Evolutionary conservation across 2,888 invertebrate species (phyloP), one percentile per base, ranked within the genome.

Genomic region (Branchipolynoe longqiensis): DNA sequence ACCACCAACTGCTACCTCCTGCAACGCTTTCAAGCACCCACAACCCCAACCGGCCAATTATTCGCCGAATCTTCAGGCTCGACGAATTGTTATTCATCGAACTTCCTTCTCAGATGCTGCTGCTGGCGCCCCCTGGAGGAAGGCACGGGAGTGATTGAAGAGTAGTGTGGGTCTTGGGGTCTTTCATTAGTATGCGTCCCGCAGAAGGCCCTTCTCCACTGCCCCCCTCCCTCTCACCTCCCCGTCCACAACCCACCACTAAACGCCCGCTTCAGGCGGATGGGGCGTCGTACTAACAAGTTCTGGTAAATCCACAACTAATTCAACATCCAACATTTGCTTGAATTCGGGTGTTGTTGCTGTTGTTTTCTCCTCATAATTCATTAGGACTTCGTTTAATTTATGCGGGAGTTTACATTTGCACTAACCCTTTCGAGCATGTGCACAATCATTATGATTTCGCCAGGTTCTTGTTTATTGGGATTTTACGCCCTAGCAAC

Each of bases 121-220:
- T 69, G 36, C 36, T 1, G 0, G 14, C 36, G n/a, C 36, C 69
- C 69, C 69, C 69, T 69, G 69, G n/a, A 36, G 36, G 18, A 33
- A 62, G 18, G 36, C 36, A 25, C 36, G 33, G 69, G 69, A 69
- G 36, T 69, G 69, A 69, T 69, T 69, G 69, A 69, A 69, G 69
- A 38, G 36, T 69, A 18, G 36, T 36, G 25, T 22, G 36, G 36
- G 69, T 38, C 38, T 8, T n/a, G 36, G 18, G 38, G 69, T 38
- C 69, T 69, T 69, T 69, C 69, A 69, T 69, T 69, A 69, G 38
- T 69, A 69, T 69, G 69, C 69, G 36, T 69, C 38, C 69, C 3
- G 36, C 69, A 28, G 62, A 31, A 14, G 12, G 31, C 12, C 28
- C 14, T 25, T 25, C 1, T 31, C 62, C 28, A 28, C 62, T 25